Conservation (phyloP, 2,797 vertebrate genomes). For the Oryzias sinensis region DNA sequence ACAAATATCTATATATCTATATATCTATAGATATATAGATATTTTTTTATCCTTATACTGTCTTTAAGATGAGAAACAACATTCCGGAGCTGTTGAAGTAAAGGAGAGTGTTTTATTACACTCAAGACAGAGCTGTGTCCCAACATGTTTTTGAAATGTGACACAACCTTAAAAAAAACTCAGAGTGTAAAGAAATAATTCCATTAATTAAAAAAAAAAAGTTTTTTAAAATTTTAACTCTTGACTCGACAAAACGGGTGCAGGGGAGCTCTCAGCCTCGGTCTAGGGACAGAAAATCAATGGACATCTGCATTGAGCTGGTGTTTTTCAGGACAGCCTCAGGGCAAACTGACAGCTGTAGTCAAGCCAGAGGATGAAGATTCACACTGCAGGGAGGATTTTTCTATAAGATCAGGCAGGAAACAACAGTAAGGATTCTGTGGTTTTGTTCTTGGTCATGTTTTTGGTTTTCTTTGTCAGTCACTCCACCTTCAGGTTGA, state of each 20-base stretch:
- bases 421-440: too few species aligned
- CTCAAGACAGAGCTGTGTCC: slow-evolving; percentile 41
- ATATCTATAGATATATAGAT: too few species aligned
- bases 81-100: slow-evolving; percentile 20
- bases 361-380: background rate
- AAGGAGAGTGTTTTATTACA: slow-evolving; percentile 8
- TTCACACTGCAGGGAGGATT: background rate
- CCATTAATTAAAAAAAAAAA: too few species aligned
- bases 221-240: background rate
- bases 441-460: too few species aligned
- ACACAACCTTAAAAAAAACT: slow-evolving; percentile 52
- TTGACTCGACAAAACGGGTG: background rate
- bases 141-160: slow-evolving; percentile 76
- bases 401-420: background rate
- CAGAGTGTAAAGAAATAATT: too few species aligned
- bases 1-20: background rate
- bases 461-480: too few species aligned
- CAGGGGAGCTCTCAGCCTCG: background rate
- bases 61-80: slow-evolving; percentile 10
- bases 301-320: slow-evolving; percentile 12
- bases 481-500: too few species aligned
- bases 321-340: slow-evolving; percentile 25
- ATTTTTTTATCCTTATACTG: slow-evolving; percentile 7
- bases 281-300: slow-evolving; percentile 4
- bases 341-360: slow-evolving; percentile 5